These are phyloP conservation scores for Podarcis cretensis DNA, from an alignment of 2,113 vertebrate genomes.

Conservation along the genomic window DNA sequence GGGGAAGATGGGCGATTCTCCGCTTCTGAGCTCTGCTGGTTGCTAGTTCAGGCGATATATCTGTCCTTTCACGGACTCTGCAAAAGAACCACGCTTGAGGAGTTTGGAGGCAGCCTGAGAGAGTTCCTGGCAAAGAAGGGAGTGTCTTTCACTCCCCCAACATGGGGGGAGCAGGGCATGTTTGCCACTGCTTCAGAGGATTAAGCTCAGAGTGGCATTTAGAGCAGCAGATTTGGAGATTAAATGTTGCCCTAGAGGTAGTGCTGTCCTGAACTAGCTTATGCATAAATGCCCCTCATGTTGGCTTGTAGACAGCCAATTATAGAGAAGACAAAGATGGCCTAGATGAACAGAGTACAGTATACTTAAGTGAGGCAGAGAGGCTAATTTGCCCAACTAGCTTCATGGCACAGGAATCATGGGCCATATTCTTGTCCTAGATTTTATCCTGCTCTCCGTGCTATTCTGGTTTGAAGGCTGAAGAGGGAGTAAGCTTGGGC, in stretches of 20 bases:
- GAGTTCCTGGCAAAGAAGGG: slow-evolving; percentile 11
- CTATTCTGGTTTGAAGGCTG: background rate
- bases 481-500: background rate
- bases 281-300: slow-evolving; percentile 12
- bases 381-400: background rate
- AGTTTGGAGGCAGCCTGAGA: slow-evolving; percentile 16
- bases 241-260: slow-evolving; percentile 34
- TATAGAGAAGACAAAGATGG: background rate
- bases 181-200: background rate
- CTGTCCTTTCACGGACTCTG: background rate
- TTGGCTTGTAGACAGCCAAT: slow-evolving; percentile 4
- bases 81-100: slow-evolving; percentile 8
- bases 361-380: background rate
- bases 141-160: background rate
- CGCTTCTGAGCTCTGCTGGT: slow-evolving; percentile 1
- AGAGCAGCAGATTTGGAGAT: slow-evolving; percentile 10
- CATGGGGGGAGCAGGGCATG: background rate
- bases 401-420: background rate
- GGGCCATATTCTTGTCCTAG: background rate
- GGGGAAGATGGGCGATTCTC: background rate
- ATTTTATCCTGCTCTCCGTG: background rate
- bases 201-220: slow-evolving; percentile 15
- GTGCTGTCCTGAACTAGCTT: slow-evolving; percentile 33
- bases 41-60: slow-evolving; percentile 11
- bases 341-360: background rate